Evolutionary conservation across 2,113 vertebrate species (phyloP), one percentile per base, ranked within the genome.

Genomic region (Lophotis ruficrista): DNA sequence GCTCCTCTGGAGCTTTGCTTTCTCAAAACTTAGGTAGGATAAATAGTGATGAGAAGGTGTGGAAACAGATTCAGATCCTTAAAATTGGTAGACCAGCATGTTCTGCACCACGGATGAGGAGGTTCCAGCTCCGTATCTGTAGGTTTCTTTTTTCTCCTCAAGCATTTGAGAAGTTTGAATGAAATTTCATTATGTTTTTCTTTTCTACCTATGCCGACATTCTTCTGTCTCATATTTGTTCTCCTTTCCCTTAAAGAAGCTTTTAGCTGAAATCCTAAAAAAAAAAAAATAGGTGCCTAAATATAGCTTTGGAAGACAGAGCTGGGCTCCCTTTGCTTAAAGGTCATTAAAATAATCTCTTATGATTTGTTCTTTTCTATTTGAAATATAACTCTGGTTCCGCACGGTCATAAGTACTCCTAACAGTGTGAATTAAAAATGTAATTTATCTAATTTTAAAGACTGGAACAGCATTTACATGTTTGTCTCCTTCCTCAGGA

Each of bases 401-500:
- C 1, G 28, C 35, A 61, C 14, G 66, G 57, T 53, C 69, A 6
- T 50, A 31, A 51, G 20, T 57, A 21, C 17, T 66, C 12, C 35
- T 71, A 75, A 45, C 14, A 23, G 25, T 27, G 33, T 50, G 76
- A 62, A 53, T 15, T 56, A 7, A 62, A 89, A 76, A 60, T 79
- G 51, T 41, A 35, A 75, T 78, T 87, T 51, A 64, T 86, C 51
- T 81, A 17, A 82, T 47, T 78, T 58, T 51, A 70, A 47, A 53
- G 73, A 57, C 30, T 43, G 27, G 14, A 86, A 48, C 6, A 51
- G 33, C 37, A 45, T 54, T 94, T 77, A 86, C 13, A 15, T 78
- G 33, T 81, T 85, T 96, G 25, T 80, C 35, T 92, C 41, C 50
- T 93, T 91, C 68, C 96, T 50, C 92, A 99, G 99, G 99, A 50